Conservation (phyloP, 1,140 invertebrate species). For the Venturia canescens region DNA sequence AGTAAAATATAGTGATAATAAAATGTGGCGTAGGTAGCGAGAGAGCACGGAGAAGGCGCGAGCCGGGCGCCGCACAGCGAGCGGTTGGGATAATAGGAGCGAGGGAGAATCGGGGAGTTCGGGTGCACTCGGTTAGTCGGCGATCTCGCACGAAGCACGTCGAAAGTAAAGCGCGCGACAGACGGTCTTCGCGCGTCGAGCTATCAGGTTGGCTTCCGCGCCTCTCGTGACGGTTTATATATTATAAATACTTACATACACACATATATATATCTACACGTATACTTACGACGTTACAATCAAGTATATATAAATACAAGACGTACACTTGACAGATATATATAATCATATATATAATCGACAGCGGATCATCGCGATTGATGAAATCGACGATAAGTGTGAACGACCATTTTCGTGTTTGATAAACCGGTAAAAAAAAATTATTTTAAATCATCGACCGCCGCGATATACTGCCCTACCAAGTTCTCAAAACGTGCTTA, state of each 20-base stretch:
- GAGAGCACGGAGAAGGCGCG: neutral
- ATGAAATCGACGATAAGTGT: no score
- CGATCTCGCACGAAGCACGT: slow-evolving; percentile 64
- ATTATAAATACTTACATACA: neutral
- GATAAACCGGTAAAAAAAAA: no score
- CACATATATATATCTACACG: slow-evolving; percentile 12
- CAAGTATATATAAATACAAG: neutral
- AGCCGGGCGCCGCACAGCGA: neutral
- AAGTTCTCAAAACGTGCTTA: no score
- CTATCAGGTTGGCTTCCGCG: slow-evolving; percentile 63
- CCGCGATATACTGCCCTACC: no score
- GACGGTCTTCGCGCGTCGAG: slow-evolving; percentile 70
- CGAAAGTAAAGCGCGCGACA: slow-evolving; percentile 68
- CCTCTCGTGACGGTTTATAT: slow-evolving; percentile 32
- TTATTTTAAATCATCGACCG: no score
- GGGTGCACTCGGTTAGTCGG: slow-evolving; percentile 53
- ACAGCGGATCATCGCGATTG: no score
- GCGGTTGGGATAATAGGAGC: neutral
- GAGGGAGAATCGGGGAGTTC: slow-evolving; percentile 21
- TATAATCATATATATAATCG: no score
- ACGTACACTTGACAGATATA: no score
- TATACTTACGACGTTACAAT: slow-evolving; percentile 1
- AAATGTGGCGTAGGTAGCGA: neutral
- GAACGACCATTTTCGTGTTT: no score
- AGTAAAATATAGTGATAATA: slow-evolving; percentile 6